Evolutionary conservation across 2,113 vertebrate genomes (phyloP), one percentile per base, ranked within the genome.

Genomic region (Alethe castanea): DNA sequence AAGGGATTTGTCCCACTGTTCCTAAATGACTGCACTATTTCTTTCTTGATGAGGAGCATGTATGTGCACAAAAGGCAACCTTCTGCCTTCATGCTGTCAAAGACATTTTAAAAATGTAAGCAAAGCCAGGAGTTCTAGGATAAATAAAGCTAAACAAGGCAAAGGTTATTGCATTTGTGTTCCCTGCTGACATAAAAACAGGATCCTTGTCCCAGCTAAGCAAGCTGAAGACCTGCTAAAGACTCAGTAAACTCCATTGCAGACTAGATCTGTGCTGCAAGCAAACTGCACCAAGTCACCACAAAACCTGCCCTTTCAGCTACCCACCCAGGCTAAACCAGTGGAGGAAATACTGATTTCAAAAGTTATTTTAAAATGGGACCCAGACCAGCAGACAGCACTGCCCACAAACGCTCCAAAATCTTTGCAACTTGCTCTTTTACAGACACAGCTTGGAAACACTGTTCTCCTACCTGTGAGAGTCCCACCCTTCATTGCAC

Each of bases 111-210:
- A 52, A 93, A 88, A 93, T 59, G 66, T 57, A 94, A 96, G 85
- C 85, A 90, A 86, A 93, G 47, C 20, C 56, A 88, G 45, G 47
- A 93, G 71, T 86, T 66, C 48, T 67, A 56, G 76, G 9, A 67
- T 72, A 94, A 95, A 93, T 77, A 92, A 87, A 79, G 67, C 33
- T 78, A 93, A 86, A 74, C 77, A 91, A 93, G 72, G 65, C 29
- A 92, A 92, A 92, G 23, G 36, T 79, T 86, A 77, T 14, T 65
- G 31, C 42, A 80, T 77, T 67, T 86, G 42, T 67, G n/a, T 19
- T 86, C 47, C 76, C 53, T 89, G 42, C 22, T 92, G 5, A 81
- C 44, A 60, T 36, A 35, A 26, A 92, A 70, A n/a, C 12, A 29
- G 19, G 33, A 80, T 73, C 18, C 50, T 77, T 38, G 17, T 52